Base-by-base conservation (phyloP, 1,140 invertebrate species). In the Oscheius sp. region DNA sequence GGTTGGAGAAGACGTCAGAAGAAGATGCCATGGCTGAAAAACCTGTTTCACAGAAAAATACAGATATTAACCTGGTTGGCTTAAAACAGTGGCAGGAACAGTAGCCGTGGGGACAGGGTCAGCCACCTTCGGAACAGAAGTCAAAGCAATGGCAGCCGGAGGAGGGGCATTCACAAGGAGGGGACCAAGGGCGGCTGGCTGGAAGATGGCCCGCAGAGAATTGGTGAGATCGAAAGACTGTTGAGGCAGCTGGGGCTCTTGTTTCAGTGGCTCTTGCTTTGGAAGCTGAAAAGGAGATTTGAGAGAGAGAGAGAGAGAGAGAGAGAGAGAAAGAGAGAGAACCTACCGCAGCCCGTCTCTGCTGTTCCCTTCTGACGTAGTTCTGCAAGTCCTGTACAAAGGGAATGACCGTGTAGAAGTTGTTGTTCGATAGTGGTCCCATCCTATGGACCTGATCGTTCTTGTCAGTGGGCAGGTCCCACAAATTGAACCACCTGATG, bases 361-460 rank as follows among this genome's bases (percentile, higher is more conserved):
- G 18, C 34, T 74, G 68, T 29, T 71, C 68, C 32, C 46, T 71
- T 32, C 46, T 68, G 23, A 71, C 38, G 29, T 36, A 71, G 31
- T 26, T 58, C 38, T 74, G 73, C 34, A 75, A n/a, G 26, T 75
- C 73, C 29, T 75, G 64, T 13, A 75, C 73, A 38, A 75, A 75
- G 3, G 73, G 73, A 7, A 76, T 36, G 52, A 75, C 62, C 2
- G 36, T 49, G 73, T 55, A 75, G 58, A 75, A 75, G 26, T 75
- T 75, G n/a, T 74, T 76, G 28, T 32, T 28, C 34, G 31, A 20
- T 23, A 46, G 34, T 26, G 29, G 29, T 4, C 52, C 63, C 3
- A 20, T 35, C n/a, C 31, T 7, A 15, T 26, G 20, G 3, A 46
- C 36, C 31, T 52, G 63, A n/a, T 59, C 73, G 28, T 63, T 49